phyloP scores from a whole-genome alignment of 1,140 invertebrate species.

The Microplitis mediator region DNA sequence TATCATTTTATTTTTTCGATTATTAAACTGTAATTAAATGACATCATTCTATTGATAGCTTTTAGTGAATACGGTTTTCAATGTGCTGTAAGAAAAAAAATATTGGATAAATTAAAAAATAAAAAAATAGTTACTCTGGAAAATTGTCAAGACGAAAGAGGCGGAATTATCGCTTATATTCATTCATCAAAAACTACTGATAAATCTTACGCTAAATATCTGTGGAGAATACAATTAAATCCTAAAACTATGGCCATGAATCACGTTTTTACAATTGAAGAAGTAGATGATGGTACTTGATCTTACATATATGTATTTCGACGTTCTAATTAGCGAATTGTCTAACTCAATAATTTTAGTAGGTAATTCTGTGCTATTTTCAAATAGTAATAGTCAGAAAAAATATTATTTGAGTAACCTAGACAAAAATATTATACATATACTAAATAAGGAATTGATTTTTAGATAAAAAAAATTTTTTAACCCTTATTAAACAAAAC shows the following conservation, averaged over 20 bases:
- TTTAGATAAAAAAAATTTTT: too few relatives aligned
- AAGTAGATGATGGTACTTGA: constrained; percentile 1
- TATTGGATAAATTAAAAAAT: constrained; percentile 18
- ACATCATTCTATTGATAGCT: constrained; percentile 25
- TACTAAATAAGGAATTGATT: too few relatives aligned
- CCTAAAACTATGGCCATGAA: constrained; percentile 3
- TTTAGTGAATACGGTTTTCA: constrained; percentile 35
- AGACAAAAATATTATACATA: too few relatives aligned
- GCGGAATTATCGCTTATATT: background rate
- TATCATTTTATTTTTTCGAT: too few relatives aligned
- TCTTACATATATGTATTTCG: background rate
- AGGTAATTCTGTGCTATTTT: too few relatives aligned
- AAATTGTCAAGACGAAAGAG: background rate
- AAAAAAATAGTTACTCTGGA: constrained; percentile 24
- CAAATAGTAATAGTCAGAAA: too few relatives aligned
- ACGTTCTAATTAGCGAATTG: too few relatives aligned
- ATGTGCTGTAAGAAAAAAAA: constrained; percentile 13
- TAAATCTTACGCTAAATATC: background rate
- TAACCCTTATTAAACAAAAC: too few relatives aligned
- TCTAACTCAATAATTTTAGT: too few relatives aligned
- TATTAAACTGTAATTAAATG: background rate
- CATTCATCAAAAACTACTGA: background rate
- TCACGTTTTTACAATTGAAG: constrained; percentile 17
- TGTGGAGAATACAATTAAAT: constrained; percentile 7
- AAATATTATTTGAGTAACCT: too few relatives aligned